Conservation (phyloP, 2,797 vertebrate species). For the Chloroceryle inda region DNA sequence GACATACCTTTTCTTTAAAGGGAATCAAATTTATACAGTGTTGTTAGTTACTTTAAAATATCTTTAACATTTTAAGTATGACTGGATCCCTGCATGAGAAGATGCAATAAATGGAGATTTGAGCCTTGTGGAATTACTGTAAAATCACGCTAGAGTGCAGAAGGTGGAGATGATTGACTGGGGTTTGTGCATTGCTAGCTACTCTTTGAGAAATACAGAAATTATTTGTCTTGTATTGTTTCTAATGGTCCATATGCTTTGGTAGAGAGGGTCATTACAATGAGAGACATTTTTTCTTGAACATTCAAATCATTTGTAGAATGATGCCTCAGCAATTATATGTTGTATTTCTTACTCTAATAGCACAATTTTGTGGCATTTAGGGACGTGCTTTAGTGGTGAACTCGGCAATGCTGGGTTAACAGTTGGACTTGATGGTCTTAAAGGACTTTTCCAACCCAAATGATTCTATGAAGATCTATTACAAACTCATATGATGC, state of each 20-base stretch:
- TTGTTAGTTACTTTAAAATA: background rate
- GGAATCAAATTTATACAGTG: background rate
- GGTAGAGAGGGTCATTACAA: background rate
- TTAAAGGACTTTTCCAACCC: too few relatives aligned
- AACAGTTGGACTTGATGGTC: too few relatives aligned
- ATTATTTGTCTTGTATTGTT: background rate
- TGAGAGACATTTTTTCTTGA: background rate
- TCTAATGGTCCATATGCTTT: background rate
- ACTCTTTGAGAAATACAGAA: background rate
- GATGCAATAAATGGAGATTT: background rate
- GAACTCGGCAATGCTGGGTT: too few relatives aligned
- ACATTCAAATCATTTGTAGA: background rate
- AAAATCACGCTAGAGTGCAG: background rate
- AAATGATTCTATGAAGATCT: background rate
- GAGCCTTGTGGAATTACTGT: background rate
- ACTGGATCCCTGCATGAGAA: background rate
- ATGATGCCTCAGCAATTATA: background rate
- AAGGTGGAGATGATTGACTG: background rate
- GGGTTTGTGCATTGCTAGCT: background rate
- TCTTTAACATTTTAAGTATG: background rate
- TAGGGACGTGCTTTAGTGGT: background rate
- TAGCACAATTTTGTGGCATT: background rate
- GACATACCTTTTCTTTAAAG: background rate
- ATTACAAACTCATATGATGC: background rate
- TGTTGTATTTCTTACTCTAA: background rate